A percentile compares a stretch with the other conserved stretches of the same genome.
These are phyloP conservation scores for Brachyopa scutellaris DNA, from an alignment of 2,888 invertebrate genomes.

Conservation along the genomic window DNA sequence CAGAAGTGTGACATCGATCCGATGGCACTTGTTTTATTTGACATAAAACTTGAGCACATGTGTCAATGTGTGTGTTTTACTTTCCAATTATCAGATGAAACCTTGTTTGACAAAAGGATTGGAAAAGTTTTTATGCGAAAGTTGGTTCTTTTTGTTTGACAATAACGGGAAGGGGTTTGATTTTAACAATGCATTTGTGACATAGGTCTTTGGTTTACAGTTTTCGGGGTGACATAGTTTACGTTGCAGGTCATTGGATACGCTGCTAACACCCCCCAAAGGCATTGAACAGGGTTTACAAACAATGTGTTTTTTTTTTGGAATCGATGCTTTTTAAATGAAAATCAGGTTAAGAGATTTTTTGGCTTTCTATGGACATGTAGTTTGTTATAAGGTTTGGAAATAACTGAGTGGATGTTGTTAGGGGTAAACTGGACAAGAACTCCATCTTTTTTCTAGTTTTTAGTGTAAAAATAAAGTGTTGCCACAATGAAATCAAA, in stretches of 20 bases:
- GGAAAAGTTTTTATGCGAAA: constrained; percentile 22
- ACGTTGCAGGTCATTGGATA: constrained; percentile 4
- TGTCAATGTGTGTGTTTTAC: not conserved
- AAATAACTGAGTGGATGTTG: too few relatives aligned
- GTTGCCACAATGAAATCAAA: too few relatives aligned
- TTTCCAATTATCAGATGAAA: not conserved
- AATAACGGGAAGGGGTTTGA: not conserved
- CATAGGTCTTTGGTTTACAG: not conserved
- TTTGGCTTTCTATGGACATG: too few relatives aligned
- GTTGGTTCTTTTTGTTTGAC: constrained; percentile 1
- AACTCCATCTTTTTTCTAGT: too few relatives aligned
- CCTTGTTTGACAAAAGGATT: constrained; percentile 19
- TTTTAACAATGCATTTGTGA: constrained; percentile 7
- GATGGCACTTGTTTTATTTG: not conserved
- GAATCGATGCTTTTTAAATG: too few relatives aligned
- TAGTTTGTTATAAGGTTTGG: too few relatives aligned
- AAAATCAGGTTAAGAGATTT: not conserved
- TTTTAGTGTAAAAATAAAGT: too few relatives aligned
- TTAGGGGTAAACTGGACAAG: too few relatives aligned
- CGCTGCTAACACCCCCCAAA: not conserved
- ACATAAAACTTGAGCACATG: constrained; percentile 17
- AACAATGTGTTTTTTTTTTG: not conserved
- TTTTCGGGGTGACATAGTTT: constrained; percentile 2
- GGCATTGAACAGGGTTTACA: not conserved
- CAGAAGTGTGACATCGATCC: too few relatives aligned